Percentiles rank a stretch among this genome's conserved stretches.
These are phyloP conservation scores for Oophaga sylvatica DNA, from an alignment of 2,797 vertebrate species.

Conservation along the genomic window DNA sequence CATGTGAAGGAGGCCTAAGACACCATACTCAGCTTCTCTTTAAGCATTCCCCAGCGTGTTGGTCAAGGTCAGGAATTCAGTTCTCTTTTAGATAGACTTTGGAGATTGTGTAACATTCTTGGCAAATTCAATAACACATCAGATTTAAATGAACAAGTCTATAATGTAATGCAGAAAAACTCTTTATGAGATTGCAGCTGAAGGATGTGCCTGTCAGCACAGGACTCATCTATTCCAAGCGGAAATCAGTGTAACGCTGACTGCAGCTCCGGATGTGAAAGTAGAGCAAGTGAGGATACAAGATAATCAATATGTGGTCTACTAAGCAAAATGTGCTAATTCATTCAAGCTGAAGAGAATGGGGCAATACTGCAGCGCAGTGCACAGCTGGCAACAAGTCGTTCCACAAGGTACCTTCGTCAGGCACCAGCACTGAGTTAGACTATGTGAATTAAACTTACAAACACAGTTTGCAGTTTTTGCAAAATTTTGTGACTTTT, in stretches of 20 bases:
- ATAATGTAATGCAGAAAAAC: neutral
- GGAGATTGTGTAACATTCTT: neutral
- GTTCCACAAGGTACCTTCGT: neutral
- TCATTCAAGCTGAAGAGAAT: neutral
- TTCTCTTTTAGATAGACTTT: neutral
- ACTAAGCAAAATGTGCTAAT: neutral
- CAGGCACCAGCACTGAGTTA: neutral
- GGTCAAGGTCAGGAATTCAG: neutral
- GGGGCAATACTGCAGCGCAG: neutral
- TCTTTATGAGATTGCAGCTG: neutral
- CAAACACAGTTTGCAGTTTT: neutral
- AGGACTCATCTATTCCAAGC: neutral
- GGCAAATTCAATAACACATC: neutral
- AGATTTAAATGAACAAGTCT: neutral
- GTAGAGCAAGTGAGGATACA: neutral
- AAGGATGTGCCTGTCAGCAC: neutral
- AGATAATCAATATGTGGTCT: neutral
- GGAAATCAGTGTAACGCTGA: neutral
- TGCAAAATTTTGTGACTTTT: no score
- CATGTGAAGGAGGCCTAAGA: no score
- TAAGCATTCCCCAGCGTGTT: no score
- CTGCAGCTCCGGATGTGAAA: neutral
- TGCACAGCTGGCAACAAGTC: neutral
- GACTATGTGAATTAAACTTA: neutral
- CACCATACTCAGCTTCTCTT: no score